A percentile compares a stretch with the other conserved stretches of the same genome.
These are phyloP conservation scores for Perizoma flavofasciatum DNA, from an alignment of 2,888 invertebrate genomes.

Conservation along the genomic window DNA sequence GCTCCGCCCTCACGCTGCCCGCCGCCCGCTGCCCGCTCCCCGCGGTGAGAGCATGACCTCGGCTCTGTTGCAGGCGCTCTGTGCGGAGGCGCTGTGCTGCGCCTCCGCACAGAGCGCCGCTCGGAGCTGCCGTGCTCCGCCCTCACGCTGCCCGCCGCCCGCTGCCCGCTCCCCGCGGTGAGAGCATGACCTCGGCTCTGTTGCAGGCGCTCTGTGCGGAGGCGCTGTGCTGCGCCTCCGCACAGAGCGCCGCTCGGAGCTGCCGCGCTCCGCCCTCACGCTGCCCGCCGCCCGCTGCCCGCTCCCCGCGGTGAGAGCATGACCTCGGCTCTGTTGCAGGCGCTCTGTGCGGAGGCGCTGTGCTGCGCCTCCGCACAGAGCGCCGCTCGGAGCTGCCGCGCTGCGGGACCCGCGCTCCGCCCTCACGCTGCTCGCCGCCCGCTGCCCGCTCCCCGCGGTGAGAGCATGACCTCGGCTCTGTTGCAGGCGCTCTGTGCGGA, in stretches of 20 bases:
- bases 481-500: conserved; percentile 77
- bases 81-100: conserved; percentile 81
- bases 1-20: conserved; percentile 20
- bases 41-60: conserved; percentile 15
- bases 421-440: conserved; percentile 17
- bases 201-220: conserved; percentile 77
- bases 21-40: conserved; percentile 9
- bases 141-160: conserved; percentile 17
- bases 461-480: no score
- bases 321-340: no score
- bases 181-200: no score
- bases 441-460: conserved; percentile 10
- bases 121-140: conserved; percentile 83
- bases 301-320: conserved; percentile 9
- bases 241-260: conserved; percentile 87
- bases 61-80: conserved; percentile 80
- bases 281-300: conserved; percentile 12
- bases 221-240: conserved; percentile 86
- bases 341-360: conserved; percentile 79
- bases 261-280: conserved; percentile 62
- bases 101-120: conserved; percentile 87
- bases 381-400: conserved; percentile 85
- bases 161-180: conserved; percentile 10
- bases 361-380: conserved; percentile 89
- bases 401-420: conserved; percentile 46